Evolutionary conservation across 2,888 invertebrate species (phyloP).

Genomic region (Chymomyza caudatula): DNA sequence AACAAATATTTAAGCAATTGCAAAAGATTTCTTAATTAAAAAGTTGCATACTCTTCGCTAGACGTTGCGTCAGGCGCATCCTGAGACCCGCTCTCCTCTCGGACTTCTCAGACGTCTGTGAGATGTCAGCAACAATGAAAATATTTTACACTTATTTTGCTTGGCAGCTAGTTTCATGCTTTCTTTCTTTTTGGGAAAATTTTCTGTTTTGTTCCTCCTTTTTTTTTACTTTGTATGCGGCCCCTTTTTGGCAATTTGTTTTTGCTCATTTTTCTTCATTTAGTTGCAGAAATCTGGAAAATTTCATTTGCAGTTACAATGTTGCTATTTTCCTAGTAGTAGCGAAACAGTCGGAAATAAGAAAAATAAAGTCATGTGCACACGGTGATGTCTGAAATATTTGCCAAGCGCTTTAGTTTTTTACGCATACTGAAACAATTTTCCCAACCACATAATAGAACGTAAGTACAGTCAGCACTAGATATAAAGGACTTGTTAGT

Average conservation of each 20-base stretch:
- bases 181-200: neutral
- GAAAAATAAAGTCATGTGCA: slow-evolving; percentile 30
- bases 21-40: slow-evolving; percentile 68
- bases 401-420: slow-evolving; percentile 61
- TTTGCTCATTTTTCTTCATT: slow-evolving; percentile 70
- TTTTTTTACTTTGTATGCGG: slow-evolving; percentile 14
- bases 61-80: neutral
- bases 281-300: slow-evolving; percentile 66
- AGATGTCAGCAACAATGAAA: slow-evolving; percentile 71
- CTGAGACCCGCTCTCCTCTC: neutral
- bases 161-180: neutral
- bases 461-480: neutral
- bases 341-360: slow-evolving; percentile 17
- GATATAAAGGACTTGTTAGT: too few relatives aligned
- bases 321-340: slow-evolving; percentile 54
- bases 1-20: slow-evolving; percentile 64
- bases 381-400: slow-evolving; percentile 52
- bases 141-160: slow-evolving; percentile 47
- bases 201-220: slow-evolving; percentile 10
- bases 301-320: slow-evolving; percentile 68
- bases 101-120: slow-evolving; percentile 14
- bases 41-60: slow-evolving; percentile 35
- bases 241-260: slow-evolving; percentile 55
- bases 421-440: neutral
- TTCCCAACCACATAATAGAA: neutral